Conservation (phyloP, 2,113 vertebrate species). For the Prinia subflava region DNA sequence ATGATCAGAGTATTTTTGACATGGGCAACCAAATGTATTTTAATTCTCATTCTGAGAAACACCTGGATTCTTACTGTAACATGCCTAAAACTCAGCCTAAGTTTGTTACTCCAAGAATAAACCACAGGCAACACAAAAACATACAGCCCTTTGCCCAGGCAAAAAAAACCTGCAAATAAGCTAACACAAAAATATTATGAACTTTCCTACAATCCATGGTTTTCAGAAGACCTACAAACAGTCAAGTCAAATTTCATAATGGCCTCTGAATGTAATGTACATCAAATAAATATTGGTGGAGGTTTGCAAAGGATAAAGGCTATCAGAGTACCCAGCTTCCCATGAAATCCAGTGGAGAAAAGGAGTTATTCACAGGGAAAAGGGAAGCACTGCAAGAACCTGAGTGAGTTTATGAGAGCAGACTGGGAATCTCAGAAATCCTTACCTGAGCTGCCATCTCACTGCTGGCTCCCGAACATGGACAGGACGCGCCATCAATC, state of each 20-base stretch:
- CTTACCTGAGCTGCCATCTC: neutral
- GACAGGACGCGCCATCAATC: neutral
- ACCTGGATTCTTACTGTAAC: neutral
- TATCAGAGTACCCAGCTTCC: neutral
- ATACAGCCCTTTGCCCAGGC: neutral
- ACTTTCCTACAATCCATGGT: neutral
- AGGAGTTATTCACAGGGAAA: neutral
- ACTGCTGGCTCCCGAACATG: neutral
- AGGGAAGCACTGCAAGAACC: neutral
- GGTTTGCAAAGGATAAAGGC: neutral
- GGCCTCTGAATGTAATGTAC: fast-evolving
- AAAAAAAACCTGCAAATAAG: neutral
- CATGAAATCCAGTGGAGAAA: neutral
- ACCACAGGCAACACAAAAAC: neutral
- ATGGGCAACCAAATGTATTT: neutral
- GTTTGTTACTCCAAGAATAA: neutral
- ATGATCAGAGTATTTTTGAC: neutral
- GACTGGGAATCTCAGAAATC: neutral
- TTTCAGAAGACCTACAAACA: neutral
- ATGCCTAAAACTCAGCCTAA: neutral
- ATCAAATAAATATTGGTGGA: neutral
- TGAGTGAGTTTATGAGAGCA: neutral
- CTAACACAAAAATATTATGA: neutral
- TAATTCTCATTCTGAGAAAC: neutral
- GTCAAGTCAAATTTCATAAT: neutral